Conservation (phyloP, 2,797 vertebrate genomes). For the Percopsis omiscomaycus region DNA sequence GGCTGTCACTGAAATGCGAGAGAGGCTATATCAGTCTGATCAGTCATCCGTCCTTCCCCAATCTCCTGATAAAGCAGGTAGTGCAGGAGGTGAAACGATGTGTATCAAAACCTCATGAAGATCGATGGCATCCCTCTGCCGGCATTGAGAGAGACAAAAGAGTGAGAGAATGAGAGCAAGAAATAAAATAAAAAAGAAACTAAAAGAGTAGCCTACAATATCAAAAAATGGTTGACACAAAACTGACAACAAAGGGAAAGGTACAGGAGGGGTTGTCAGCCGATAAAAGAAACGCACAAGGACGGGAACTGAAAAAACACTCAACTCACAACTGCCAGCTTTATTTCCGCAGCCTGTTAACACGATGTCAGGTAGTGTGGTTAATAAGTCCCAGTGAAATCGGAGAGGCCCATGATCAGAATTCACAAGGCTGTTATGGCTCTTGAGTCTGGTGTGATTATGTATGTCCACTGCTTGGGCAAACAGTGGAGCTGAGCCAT, state of each 20-base stretch:
- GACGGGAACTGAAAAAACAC: slow-evolving; percentile 21
- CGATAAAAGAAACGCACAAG: slow-evolving; percentile 56
- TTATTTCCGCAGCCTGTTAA: slow-evolving; percentile 59
- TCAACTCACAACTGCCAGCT: slow-evolving; percentile 39
- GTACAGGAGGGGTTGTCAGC: slow-evolving; percentile 47
- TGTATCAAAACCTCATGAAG: slow-evolving; percentile 87
- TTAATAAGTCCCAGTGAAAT: slow-evolving; percentile 77
- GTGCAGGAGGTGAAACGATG: slow-evolving; percentile 84
- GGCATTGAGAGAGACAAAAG: slow-evolving; percentile 75
- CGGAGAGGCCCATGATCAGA: slow-evolving; percentile 60
- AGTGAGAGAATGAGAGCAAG: slow-evolving; percentile 52
- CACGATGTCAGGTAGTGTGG: slow-evolving; percentile 48
- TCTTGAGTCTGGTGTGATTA: slow-evolving; percentile 67
- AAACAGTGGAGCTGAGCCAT: slow-evolving; percentile 43
- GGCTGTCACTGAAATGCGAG: slow-evolving; percentile 71
- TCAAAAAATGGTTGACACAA: slow-evolving; percentile 65
- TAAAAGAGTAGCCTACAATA: slow-evolving; percentile 42
- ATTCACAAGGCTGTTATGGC: slow-evolving; percentile 46
- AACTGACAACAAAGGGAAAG: slow-evolving; percentile 50
- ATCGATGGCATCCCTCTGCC: slow-evolving; percentile 83
- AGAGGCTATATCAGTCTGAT: slow-evolving; percentile 80
- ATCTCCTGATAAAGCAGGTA: slow-evolving; percentile 81
- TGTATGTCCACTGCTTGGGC: slow-evolving; percentile 62
- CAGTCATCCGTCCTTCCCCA: slow-evolving; percentile 81
- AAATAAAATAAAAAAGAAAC: slow-evolving; percentile 49